A percentile compares a stretch with the other conserved stretches of the same genome.
Evolutionary conservation across 2,113 vertebrate species (phyloP).

Genomic region (Murina feae): DNA sequence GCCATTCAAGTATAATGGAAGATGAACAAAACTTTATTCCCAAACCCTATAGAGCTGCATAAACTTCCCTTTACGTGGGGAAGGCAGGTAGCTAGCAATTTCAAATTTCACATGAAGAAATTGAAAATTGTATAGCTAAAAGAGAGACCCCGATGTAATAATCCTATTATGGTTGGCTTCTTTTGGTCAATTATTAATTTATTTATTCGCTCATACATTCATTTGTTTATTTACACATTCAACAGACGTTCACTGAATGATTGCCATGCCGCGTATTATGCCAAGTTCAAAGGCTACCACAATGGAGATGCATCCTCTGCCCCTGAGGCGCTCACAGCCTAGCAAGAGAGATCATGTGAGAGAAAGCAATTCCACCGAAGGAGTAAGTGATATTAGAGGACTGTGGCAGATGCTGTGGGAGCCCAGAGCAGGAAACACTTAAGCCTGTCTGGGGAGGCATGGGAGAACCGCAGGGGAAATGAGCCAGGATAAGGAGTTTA

Average conservation of each 20-base stretch:
- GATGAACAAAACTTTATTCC: slow-evolving; percentile 3
- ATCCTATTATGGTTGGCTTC: neutral
- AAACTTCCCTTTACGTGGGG: neutral
- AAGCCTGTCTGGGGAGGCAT: neutral
- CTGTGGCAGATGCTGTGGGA: neutral
- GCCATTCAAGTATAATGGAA: neutral
- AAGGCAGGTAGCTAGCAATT: neutral
- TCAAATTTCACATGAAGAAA: neutral
- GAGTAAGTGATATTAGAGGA: neutral
- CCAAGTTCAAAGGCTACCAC: neutral
- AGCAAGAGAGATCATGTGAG: neutral
- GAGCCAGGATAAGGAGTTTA: neutral
- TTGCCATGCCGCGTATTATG: neutral
- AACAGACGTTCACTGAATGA: neutral
- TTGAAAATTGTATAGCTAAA: neutral
- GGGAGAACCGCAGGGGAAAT: neutral
- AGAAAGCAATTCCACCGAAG: neutral
- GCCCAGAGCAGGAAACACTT: neutral
- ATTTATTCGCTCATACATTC: neutral
- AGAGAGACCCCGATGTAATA: neutral
- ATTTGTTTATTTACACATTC: neutral
- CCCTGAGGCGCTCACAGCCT: neutral
- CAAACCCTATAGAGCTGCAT: neutral
- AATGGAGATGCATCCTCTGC: neutral
- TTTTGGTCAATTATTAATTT: neutral